phyloP scores from a whole-genome alignment of 1,140 invertebrate species.

The Lordiphosa mommai region DNA sequence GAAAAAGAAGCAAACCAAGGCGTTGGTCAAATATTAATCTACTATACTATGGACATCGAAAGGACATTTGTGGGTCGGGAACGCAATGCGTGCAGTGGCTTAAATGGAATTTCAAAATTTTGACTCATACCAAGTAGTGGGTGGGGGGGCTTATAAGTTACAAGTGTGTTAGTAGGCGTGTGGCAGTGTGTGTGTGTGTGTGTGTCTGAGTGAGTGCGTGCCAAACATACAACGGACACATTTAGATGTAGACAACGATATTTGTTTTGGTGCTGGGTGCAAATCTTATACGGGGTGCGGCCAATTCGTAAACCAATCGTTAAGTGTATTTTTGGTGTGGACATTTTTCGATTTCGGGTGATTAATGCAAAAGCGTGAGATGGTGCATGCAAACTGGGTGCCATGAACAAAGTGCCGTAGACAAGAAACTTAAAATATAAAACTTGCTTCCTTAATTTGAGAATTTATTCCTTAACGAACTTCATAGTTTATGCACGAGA shows the following conservation, averaged over 20 bases:
- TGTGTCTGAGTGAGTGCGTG: neutral
- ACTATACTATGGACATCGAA: neutral
- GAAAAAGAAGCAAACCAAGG: conserved; percentile 7
- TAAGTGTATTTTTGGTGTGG: neutral
- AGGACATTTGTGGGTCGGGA: conserved; percentile 1
- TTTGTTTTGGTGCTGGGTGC: conserved; percentile 23
- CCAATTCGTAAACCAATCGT: conserved; percentile 48
- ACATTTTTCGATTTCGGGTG: neutral
- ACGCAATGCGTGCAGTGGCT: conserved; percentile 35
- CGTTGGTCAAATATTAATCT: conserved; percentile 24
- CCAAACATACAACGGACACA: conserved; percentile 24
- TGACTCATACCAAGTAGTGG: neutral
- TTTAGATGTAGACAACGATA: conserved; percentile 21
- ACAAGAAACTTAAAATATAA: neutral
- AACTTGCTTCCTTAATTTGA: too few species aligned
- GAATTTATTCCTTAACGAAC: too few species aligned
- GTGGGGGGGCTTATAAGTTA: neutral
- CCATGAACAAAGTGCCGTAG: too few species aligned
- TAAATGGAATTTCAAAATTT: conserved; percentile 10
- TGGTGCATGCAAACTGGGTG: conserved; percentile 44
- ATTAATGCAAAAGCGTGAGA: conserved; percentile 12
- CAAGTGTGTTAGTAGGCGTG: conserved; percentile 15
- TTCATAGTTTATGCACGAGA: too few species aligned
- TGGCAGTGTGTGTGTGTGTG: neutral
- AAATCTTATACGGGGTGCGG: conserved; percentile 21